Percentiles rank a stretch among this genome's conserved stretches.
phyloP scores from a whole-genome alignment of 2,113 vertebrate genomes.

The Forbesichthys agassizii region DNA sequence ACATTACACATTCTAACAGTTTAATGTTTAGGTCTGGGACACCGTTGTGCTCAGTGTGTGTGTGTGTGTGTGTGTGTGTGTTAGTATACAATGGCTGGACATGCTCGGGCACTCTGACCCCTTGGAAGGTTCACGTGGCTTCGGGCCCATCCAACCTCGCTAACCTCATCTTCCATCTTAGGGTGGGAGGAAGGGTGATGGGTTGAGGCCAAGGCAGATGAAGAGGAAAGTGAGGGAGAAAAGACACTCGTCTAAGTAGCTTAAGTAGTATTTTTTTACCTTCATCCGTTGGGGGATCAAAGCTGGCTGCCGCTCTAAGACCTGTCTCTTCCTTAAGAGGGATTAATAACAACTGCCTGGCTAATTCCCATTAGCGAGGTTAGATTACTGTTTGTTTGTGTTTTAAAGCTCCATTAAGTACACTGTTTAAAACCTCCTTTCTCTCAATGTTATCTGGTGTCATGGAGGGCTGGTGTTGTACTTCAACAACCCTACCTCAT shows the following conservation, averaged over 20 bases:
- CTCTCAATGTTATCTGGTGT: too few relatives aligned
- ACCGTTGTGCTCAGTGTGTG: not conserved
- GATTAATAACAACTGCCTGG: slow-evolving; percentile 61
- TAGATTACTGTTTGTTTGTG: slow-evolving; percentile 38
- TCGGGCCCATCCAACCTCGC: slow-evolving; percentile 38
- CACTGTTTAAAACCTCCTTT: not conserved
- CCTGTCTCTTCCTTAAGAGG: slow-evolving; percentile 58
- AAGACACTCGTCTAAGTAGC: slow-evolving; percentile 54
- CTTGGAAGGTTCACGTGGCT: not conserved
- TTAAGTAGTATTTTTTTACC: slow-evolving; percentile 63
- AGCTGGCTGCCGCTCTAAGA: slow-evolving; percentile 52
- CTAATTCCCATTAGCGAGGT: slow-evolving; percentile 22
- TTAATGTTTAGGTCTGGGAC: not conserved
- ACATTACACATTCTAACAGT: too few relatives aligned
- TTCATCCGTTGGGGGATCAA: slow-evolving; percentile 68
- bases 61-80: not conserved
- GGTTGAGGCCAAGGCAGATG: slow-evolving; percentile 43
- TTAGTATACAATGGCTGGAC: slow-evolving; percentile 12
- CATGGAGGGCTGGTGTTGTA: too few relatives aligned
- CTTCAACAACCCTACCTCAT: slow-evolving; percentile 18
- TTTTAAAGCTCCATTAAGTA: slow-evolving; percentile 19
- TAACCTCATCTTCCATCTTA: slow-evolving; percentile 45
- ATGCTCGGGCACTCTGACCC: slow-evolving; percentile 3
- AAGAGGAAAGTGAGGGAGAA: slow-evolving; percentile 59
- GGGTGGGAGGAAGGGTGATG: slow-evolving; percentile 32